A percentile compares a stretch with the other conserved stretches of the same genome.
These are phyloP conservation scores for Synanthedon vespiformis DNA, from an alignment of 2,888 invertebrate genomes.

Conservation along the genomic window DNA sequence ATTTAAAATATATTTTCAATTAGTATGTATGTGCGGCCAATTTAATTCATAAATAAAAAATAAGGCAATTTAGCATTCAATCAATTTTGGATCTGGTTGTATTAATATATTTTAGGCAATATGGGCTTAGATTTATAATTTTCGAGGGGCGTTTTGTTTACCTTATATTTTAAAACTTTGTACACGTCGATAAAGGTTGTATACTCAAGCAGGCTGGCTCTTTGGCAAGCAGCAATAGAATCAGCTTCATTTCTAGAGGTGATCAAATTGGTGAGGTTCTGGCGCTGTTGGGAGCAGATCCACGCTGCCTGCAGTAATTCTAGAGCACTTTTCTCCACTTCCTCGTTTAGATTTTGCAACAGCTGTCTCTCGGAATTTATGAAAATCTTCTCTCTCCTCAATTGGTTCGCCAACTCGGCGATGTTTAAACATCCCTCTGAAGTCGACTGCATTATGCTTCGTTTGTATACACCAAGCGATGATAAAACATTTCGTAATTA, in stretches of 20 bases:
- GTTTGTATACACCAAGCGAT: slow-evolving; percentile 8
- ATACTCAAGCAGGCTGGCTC: slow-evolving; percentile 53
- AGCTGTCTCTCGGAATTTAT: slow-evolving; percentile 87
- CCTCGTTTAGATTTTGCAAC: slow-evolving; percentile 81
- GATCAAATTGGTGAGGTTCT: slow-evolving; percentile 82
- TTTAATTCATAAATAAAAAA: no score
- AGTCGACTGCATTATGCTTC: slow-evolving; percentile 59
- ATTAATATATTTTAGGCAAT: not conserved
- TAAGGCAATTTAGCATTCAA: no score
- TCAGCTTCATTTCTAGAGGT: slow-evolving; percentile 81
- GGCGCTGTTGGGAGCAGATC: slow-evolving; percentile 88
- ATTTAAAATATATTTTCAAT: no score
- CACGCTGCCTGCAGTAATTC: slow-evolving; percentile 81
- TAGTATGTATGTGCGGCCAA: no score
- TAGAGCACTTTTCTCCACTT: slow-evolving; percentile 70
- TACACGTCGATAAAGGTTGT: slow-evolving; percentile 82
- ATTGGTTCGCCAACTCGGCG: slow-evolving; percentile 68
- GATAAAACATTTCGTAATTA: slow-evolving; percentile 23
- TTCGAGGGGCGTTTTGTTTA: slow-evolving; percentile 26
- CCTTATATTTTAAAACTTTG: slow-evolving; percentile 87
- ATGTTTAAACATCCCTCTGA: slow-evolving; percentile 63
- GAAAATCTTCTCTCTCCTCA: slow-evolving; percentile 88
- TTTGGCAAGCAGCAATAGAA: slow-evolving; percentile 81
- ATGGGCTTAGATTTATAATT: not conserved
- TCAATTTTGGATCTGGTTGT: no score